Base-by-base conservation (phyloP, 2,113 vertebrate species). In the Callipepla squamata region DNA sequence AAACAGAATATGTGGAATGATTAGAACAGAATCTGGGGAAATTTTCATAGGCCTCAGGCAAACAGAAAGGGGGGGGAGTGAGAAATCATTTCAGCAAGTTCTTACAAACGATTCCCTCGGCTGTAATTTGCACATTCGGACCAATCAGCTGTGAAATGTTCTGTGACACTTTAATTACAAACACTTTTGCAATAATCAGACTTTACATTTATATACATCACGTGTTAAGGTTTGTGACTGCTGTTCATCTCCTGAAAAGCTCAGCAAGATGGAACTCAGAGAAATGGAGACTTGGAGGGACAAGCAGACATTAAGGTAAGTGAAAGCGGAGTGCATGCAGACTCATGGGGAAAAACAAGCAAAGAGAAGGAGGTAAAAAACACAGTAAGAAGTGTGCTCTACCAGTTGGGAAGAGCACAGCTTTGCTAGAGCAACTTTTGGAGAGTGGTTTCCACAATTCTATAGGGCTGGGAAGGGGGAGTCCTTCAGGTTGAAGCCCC, bases 61-160 rank as follows among this genome's bases (percentile, higher is more conserved):
- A 89, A 81, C 7, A 40, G n/a, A 66, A 74, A 67, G 28, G 48
- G 59, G 40, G 40, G 4, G 65, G 82, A 50, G 80, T 7, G 80
- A 32, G 78, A 79, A 85, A 78, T 26, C 5, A 10, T 11, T 26
- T 34, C 80, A 47, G 76, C 51, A 67, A 55, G 68, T 78, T 57
- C 53, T 69, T 36, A 48, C 58, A 38, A 74, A 50, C 55, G 26
- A 30, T 85, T 93, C 80, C 92, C 90, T 40, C 16, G 78, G 87
- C 53, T 70, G 67, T 4, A 53, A 74, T 90, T 82, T 80, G 70
- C 72, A 87, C 70, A 15, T 55, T 92, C 38, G 32, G 87, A 36
- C 58, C 84, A 65, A 92, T 82, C 80, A 81, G 78, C 89, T 87
- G 90, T 62, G 92, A 85, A 91, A 82, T 47, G 76, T 36, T 83